These are phyloP conservation scores for Mungos mungo DNA, from an alignment of 2,113 vertebrate species.

Conservation along the genomic window DNA sequence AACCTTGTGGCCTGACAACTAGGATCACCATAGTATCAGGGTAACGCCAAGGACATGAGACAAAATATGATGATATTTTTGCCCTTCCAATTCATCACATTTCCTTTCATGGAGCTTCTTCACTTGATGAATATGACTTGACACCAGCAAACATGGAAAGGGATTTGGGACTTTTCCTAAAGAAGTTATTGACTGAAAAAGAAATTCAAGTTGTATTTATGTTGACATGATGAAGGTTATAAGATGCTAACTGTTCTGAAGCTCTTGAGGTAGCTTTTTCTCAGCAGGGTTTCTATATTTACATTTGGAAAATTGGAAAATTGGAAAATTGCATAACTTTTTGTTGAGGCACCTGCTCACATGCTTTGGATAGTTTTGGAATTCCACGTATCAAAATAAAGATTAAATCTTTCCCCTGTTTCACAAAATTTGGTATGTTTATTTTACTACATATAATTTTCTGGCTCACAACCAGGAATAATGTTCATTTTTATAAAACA, in stretches of 20 bases:
- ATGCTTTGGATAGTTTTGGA: background rate
- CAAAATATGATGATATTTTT: background rate
- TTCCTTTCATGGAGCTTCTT: background rate
- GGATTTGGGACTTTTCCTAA: constrained; percentile 22
- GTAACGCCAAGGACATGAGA: background rate
- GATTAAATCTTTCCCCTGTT: background rate
- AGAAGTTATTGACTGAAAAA: constrained; percentile 26
- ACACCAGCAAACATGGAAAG: background rate
- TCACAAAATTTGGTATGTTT: background rate
- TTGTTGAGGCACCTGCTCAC: background rate
- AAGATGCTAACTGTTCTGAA: background rate
- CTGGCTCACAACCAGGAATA: background rate
- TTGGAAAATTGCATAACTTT: background rate
- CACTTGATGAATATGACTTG: constrained; percentile 37
- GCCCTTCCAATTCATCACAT: background rate
- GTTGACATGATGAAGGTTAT: constrained; percentile 19
- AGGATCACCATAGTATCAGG: background rate
- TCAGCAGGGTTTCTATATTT: background rate
- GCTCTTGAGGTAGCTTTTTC: background rate
- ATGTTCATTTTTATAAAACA: background rate
- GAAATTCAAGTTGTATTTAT: constrained; percentile 19
- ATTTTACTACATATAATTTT: background rate
- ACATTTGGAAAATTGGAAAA: background rate
- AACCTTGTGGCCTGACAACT: background rate
- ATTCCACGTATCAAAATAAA: background rate